phyloP scores from a whole-genome alignment of 2,888 invertebrate genomes.

The Timandra comae region DNA sequence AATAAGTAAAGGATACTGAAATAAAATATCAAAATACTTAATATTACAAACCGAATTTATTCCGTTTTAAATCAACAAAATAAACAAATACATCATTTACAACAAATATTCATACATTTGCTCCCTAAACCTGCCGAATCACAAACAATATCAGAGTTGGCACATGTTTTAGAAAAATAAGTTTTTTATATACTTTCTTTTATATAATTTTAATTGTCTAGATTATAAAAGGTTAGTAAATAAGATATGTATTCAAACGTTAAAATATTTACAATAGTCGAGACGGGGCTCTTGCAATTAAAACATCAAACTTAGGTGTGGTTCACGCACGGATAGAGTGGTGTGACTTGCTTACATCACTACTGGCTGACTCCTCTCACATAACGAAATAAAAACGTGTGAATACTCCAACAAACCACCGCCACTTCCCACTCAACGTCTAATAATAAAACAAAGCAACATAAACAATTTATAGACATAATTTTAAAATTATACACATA shows the following conservation, averaged over 20 bases:
- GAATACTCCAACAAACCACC: too few species aligned
- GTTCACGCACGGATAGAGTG: too few species aligned
- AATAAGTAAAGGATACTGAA: too few species aligned
- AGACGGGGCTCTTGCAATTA: too few species aligned
- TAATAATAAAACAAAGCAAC: too few species aligned
- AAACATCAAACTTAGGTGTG: too few species aligned
- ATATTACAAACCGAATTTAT: slow-evolving; percentile 28
- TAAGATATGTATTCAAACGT: slow-evolving; percentile 23
- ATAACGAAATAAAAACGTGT: too few species aligned
- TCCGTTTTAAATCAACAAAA: slow-evolving; percentile 26
- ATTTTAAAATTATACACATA: too few species aligned
- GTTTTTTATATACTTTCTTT: slow-evolving; percentile 3
- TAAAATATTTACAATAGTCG: slow-evolving; percentile 21
- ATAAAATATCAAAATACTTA: slow-evolving; percentile 6
- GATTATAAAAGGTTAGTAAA: slow-evolving; percentile 19
- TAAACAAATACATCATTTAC: slow-evolving; percentile 22
- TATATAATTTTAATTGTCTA: slow-evolving; percentile 14
- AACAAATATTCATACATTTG: slow-evolving; percentile 19
- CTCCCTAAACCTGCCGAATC: slow-evolving; percentile 18
- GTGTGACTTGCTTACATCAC: too few species aligned
- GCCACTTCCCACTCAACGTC: too few species aligned
- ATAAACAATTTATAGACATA: too few species aligned
- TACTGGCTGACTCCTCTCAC: too few species aligned
- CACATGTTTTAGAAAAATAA: slow-evolving; percentile 27
- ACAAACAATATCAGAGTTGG: slow-evolving; percentile 20